Conservation (phyloP, 2,888 invertebrate genomes). For the Drymonia ruficornis region DNA sequence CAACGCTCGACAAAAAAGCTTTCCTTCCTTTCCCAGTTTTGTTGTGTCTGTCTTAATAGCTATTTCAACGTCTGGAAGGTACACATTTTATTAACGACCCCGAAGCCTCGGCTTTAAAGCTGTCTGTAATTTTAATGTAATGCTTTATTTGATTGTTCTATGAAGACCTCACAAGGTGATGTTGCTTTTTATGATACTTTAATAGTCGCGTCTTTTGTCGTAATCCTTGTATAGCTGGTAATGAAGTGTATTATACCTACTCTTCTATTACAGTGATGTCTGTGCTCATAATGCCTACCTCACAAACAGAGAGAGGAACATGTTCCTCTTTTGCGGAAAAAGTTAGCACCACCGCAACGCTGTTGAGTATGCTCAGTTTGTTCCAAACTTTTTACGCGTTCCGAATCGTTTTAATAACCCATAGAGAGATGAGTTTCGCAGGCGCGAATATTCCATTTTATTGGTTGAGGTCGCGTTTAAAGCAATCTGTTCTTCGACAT, state of each 20-base stretch:
- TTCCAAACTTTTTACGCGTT: slow-evolving; percentile 14
- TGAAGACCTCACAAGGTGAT: slow-evolving; percentile 4
- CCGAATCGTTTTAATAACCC: slow-evolving; percentile 25
- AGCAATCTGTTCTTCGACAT: slow-evolving; percentile 55
- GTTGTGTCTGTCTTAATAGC: slow-evolving; percentile 41
- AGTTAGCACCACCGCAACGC: slow-evolving; percentile 25
- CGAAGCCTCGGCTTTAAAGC: neutral
- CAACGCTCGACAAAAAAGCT: slow-evolving; percentile 47
- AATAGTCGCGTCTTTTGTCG: neutral
- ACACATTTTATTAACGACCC: slow-evolving; percentile 22
- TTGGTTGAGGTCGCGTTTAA: slow-evolving; percentile 23
- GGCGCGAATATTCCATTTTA: slow-evolving; percentile 25
- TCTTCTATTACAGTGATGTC: neutral
- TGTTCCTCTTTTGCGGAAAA: slow-evolving; percentile 34
- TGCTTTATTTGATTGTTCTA: neutral
- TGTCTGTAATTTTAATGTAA: neutral
- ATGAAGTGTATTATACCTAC: no score
- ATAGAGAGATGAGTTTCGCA: slow-evolving; percentile 26
- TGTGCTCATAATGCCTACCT: slow-evolving; percentile 18
- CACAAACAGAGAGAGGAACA: slow-evolving; percentile 30
- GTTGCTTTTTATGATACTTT: neutral
- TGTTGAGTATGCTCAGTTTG: slow-evolving; percentile 17
- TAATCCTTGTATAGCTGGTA: neutral
- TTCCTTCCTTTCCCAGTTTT: slow-evolving; percentile 51
- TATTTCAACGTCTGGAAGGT: slow-evolving; percentile 26